Evolutionary conservation across 1,140 invertebrate genomes (phyloP).

Genomic region (Cydia strobilella): DNA sequence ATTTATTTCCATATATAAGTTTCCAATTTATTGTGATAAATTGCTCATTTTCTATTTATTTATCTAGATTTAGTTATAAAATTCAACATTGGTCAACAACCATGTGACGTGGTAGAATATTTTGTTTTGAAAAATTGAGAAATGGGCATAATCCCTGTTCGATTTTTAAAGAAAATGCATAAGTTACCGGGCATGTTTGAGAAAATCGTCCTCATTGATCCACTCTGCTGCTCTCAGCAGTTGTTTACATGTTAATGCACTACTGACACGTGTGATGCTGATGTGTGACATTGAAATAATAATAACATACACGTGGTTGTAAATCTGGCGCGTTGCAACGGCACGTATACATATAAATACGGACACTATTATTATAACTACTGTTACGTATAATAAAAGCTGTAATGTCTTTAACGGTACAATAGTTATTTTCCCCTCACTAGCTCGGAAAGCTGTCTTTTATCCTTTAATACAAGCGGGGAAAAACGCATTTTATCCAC

Average conservation of each 20-base stretch:
- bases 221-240: neutral
- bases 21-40: no score
- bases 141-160: neutral
- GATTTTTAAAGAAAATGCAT: neutral
- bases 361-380: neutral
- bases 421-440: no score
- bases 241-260: neutral
- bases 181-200: neutral
- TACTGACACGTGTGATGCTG: neutral
- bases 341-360: neutral
- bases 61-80: no score
- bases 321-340: slow-evolving; percentile 1
- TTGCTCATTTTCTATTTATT: no score
- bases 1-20: no score
- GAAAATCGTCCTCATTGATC: neutral
- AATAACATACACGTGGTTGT: slow-evolving; percentile 1
- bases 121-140: no score
- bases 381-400: neutral
- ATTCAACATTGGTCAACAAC: no score
- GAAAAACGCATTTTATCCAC: no score
- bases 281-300: neutral
- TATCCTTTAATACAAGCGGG: no score
- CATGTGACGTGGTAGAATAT: no score
- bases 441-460: no score
- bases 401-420: neutral